Evolutionary conservation across 2,888 invertebrate species (phyloP).

Genomic region (Beris chalybata): DNA sequence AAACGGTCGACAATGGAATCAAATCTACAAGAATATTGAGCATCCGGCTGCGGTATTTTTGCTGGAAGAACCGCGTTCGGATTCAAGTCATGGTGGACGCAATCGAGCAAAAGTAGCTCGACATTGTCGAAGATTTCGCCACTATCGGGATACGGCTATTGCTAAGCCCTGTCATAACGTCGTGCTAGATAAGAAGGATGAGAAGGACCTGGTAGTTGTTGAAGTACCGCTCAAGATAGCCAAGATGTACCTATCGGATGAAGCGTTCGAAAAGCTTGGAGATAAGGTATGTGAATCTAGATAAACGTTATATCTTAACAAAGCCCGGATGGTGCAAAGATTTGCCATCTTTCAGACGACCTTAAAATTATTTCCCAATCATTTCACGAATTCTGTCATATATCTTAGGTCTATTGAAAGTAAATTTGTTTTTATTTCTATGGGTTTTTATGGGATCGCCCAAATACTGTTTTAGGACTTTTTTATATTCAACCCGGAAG

Average conservation of each 20-base stretch:
- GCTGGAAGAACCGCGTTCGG: conserved; percentile 4
- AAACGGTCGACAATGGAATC: neutral
- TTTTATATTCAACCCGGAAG: no score
- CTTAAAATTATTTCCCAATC: no score
- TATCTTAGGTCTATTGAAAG: no score
- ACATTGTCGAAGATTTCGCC: neutral
- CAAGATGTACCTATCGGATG: conserved; percentile 48
- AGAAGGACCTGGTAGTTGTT: conserved; percentile 36
- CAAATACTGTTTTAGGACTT: no score
- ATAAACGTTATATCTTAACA: no score
- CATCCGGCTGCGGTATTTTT: conserved; percentile 1
- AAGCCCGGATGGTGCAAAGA: no score
- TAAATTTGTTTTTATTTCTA: no score
- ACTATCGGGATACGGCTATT: conserved; percentile 5
- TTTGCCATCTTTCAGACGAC: no score
- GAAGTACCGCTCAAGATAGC: conserved; percentile 18
- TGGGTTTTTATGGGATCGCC: no score
- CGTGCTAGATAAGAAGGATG: conserved; percentile 46
- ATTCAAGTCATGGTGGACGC: neutral
- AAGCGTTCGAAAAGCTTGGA: conserved; percentile 53
- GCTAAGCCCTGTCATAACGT: conserved; percentile 38
- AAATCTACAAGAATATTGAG: neutral
- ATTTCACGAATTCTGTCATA: no score
- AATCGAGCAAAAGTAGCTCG: neutral
- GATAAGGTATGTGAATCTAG: conserved; percentile 49